Percentiles rank a stretch among this genome's conserved stretches.
phyloP scores from a whole-genome alignment of 2,888 invertebrate species.

The Sinelater perroti region DNA sequence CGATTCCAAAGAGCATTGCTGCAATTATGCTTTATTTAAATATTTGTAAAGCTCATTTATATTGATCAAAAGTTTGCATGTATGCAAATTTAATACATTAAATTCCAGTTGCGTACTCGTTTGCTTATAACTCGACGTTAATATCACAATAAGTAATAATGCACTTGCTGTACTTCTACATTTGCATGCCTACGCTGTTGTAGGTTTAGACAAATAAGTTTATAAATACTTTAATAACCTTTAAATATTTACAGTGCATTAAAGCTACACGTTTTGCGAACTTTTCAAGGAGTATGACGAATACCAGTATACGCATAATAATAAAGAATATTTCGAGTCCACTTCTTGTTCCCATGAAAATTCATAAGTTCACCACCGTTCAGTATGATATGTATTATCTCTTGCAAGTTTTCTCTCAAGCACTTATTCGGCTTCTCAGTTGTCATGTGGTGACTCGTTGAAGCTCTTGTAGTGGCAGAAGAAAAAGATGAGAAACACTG shows the following conservation, averaged over 20 bases:
- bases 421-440: constrained; percentile 21
- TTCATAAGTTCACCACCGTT: constrained; percentile 36
- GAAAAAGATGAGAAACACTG: constrained; percentile 93
- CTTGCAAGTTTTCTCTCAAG: constrained; percentile 26
- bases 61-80: constrained; percentile 8
- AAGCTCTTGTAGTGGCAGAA: constrained; percentile 94
- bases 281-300: constrained; percentile 46
- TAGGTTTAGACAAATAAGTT: constrained; percentile 31
- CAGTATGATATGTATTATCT: constrained; percentile 36
- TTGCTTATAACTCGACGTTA: constrained; percentile 36
- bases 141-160: constrained; percentile 52
- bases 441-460: constrained; percentile 65
- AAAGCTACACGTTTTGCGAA: constrained; percentile 61
- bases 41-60: constrained; percentile 11
- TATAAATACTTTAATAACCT: constrained; percentile 25
- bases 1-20: constrained; percentile 3
- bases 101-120: constrained; percentile 31
- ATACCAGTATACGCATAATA: constrained; percentile 33
- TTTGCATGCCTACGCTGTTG: constrained; percentile 31
- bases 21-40: not conserved
- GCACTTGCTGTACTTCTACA: constrained; percentile 41
- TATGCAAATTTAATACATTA: constrained; percentile 13
- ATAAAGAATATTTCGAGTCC: constrained; percentile 29
- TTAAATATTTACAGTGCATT: constrained; percentile 57
- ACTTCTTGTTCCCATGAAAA: constrained; percentile 36